Conservation (phyloP, 2,797 vertebrate genomes). For the Sebastes wilsoni region DNA sequence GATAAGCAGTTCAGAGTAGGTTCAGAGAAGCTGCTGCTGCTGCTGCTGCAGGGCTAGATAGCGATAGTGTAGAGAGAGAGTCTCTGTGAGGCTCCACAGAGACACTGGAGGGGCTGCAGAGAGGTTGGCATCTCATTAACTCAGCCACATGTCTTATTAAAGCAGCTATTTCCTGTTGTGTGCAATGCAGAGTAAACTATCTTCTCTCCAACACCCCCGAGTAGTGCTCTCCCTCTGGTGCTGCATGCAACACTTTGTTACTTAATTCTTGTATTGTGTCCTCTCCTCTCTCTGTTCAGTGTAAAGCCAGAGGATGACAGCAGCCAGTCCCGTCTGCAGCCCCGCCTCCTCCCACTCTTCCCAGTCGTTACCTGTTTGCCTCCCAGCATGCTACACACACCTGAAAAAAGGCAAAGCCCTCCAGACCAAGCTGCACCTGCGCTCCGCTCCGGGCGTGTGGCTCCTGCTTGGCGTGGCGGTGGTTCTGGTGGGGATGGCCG, state of each 20-base stretch:
- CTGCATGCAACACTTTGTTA: slow-evolving; percentile 15
- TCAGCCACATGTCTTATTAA: slow-evolving; percentile 73
- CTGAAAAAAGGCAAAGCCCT: slow-evolving; percentile 46
- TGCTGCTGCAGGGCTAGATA: background rate
- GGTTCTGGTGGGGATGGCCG: slow-evolving; percentile 90
- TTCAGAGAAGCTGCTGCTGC: slow-evolving; percentile 30
- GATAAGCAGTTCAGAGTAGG: slow-evolving; percentile 23
- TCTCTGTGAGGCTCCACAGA: slow-evolving; percentile 43
- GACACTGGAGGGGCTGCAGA: slow-evolving; percentile 55
- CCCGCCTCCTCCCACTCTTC: slow-evolving; percentile 62
- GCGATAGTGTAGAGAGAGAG: background rate
- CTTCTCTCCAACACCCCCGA: slow-evolving; percentile 8
- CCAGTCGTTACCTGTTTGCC: slow-evolving; percentile 54
- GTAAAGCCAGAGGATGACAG: slow-evolving; percentile 77
- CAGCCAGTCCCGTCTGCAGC: slow-evolving; percentile 65
- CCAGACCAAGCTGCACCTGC: slow-evolving; percentile 86
- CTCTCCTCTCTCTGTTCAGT: slow-evolving; percentile 35
- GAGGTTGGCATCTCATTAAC: slow-evolving; percentile 68
- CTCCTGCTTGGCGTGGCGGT: slow-evolving; percentile 89
- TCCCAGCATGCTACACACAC: slow-evolving; percentile 55
- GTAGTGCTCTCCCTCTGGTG: background rate
- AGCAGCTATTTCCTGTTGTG: slow-evolving; percentile 77
- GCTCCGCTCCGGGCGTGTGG: slow-evolving; percentile 90
- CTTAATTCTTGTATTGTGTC: background rate
- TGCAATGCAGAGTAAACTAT: slow-evolving; percentile 49